Evolutionary conservation across 2,888 invertebrate species (phyloP).

Genomic region (Cylloceria caligata): DNA sequence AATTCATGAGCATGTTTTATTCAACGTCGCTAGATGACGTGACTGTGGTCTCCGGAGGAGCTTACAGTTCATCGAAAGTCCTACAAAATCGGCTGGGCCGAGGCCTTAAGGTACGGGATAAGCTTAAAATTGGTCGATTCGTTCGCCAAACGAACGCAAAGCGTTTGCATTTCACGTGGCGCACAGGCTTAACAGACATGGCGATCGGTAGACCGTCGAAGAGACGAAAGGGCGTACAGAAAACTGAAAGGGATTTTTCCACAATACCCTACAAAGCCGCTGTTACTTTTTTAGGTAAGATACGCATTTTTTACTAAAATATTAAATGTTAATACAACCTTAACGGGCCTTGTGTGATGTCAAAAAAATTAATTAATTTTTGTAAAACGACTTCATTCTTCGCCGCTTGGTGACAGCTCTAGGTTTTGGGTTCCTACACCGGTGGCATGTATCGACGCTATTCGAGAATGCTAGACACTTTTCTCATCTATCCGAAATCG

Average conservation of each 20-base stretch:
- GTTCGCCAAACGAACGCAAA: slow-evolving; percentile 44
- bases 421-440: slow-evolving; percentile 87
- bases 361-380: neutral
- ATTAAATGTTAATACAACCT: neutral
- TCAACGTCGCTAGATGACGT: slow-evolving; percentile 37
- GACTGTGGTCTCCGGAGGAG: slow-evolving; percentile 14
- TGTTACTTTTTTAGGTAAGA: slow-evolving; percentile 62
- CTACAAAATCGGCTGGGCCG: slow-evolving; percentile 56
- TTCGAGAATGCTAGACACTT: slow-evolving; percentile 95
- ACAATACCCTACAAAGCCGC: slow-evolving; percentile 59
- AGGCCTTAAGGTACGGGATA: neutral
- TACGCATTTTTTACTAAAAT: neutral
- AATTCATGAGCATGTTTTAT: neutral
- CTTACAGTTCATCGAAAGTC: neutral
- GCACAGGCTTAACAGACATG: slow-evolving; percentile 58
- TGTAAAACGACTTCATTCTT: slow-evolving; percentile 47
- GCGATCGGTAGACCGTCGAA: slow-evolving; percentile 65
- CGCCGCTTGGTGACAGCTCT: slow-evolving; percentile 85
- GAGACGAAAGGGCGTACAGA: slow-evolving; percentile 62
- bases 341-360: neutral
- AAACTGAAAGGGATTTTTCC: slow-evolving; percentile 63
- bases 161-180: slow-evolving; percentile 60
- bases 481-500: slow-evolving; percentile 92
- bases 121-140: slow-evolving; percentile 31
- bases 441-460: slow-evolving; percentile 89